phyloP scores from a whole-genome alignment of 1,140 invertebrate species.

The Drosophila micromelanica region DNA sequence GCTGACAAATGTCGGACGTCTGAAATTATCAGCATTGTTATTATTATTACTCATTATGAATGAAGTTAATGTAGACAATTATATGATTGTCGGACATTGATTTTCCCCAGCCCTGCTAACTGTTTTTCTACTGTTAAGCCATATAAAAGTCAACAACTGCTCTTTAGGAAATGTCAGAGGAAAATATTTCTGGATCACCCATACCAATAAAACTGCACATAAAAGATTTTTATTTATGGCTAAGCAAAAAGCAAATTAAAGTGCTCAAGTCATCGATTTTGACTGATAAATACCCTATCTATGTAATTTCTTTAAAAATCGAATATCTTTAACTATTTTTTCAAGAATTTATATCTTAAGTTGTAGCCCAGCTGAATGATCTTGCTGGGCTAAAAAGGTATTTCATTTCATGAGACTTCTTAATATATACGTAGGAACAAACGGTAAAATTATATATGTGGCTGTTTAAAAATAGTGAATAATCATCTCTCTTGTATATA shows the following conservation, averaged over 20 bases:
- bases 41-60: constrained; percentile 51
- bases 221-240: constrained; percentile 3
- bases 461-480: too few species aligned
- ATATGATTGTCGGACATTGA: constrained; percentile 38
- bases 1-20: constrained; percentile 59
- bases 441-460: too few species aligned
- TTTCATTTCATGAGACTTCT: too few species aligned
- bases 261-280: not conserved
- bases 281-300: not conserved
- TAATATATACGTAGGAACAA: too few species aligned
- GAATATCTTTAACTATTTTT: too few species aligned
- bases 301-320: too few species aligned
- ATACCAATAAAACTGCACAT: not conserved
- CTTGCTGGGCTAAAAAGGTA: too few species aligned
- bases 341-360: too few species aligned
- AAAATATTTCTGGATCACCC: not conserved
- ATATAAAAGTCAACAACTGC: constrained; percentile 18
- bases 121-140: not conserved
- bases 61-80: constrained; percentile 51
- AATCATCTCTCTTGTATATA: too few species aligned
- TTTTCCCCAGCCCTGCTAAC: constrained; percentile 3
- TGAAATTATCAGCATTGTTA: constrained; percentile 54
- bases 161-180: not conserved
- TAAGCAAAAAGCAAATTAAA: not conserved
- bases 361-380: too few species aligned